These are phyloP conservation scores for Halocynthia aurantium DNA, from an alignment of 23 tunicate species.

Conservation along the genomic window DNA sequence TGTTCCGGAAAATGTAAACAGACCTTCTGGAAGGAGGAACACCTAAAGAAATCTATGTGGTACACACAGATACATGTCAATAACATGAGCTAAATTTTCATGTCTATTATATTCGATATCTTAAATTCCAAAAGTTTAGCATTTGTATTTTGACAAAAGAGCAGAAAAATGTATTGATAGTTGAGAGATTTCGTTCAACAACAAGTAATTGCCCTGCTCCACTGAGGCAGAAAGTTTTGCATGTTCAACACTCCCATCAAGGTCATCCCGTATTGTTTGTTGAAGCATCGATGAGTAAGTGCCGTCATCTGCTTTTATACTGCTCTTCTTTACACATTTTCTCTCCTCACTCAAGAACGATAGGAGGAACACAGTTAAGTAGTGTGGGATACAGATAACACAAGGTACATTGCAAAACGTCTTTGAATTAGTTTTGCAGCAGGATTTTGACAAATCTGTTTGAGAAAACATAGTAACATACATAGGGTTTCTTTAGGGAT, in stretches of 20 bases:
- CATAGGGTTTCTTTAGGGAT: too few relatives aligned
- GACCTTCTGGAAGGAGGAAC: too few relatives aligned
- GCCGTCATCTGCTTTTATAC: background rate
- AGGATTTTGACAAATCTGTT: too few relatives aligned
- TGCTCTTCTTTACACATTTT: background rate
- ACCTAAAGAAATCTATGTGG: too few relatives aligned
- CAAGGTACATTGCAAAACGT: slow-evolving; percentile 3
- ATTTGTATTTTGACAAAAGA: background rate
- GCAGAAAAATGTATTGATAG: slow-evolving; percentile 3
- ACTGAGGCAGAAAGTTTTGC: too few relatives aligned
- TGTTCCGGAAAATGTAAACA: too few relatives aligned
- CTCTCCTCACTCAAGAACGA: slow-evolving; percentile 5
- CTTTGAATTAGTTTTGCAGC: too few relatives aligned
- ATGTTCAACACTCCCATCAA: background rate
- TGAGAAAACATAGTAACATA: too few relatives aligned
- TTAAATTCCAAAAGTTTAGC: too few relatives aligned
- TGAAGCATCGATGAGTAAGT: background rate
- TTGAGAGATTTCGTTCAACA: slow-evolving; percentile 12
- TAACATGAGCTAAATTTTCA: too few relatives aligned
- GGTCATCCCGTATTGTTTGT: background rate
- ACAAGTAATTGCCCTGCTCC: background rate
- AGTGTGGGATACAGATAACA: slow-evolving; percentile 13
- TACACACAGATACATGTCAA: too few relatives aligned
- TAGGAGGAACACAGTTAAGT: slow-evolving; percentile 12
- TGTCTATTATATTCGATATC: too few relatives aligned